Conservation (phyloP, 2,888 invertebrate species). For the Tiphia femorata region DNA sequence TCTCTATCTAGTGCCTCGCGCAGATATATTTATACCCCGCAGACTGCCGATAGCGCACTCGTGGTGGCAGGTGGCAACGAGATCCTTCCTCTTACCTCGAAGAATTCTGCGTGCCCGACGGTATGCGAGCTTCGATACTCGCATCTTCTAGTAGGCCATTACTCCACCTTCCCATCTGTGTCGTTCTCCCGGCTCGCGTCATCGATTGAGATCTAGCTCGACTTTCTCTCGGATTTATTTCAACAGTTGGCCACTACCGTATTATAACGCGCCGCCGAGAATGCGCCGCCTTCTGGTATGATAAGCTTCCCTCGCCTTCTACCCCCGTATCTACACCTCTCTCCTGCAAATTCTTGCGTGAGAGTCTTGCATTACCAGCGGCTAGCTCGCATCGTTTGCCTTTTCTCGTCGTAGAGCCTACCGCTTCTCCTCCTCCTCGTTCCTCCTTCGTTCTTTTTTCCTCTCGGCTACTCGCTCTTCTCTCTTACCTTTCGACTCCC, state of each 20-base stretch:
- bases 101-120: constrained; percentile 29
- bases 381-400: constrained; percentile 19
- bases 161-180: too few relatives aligned
- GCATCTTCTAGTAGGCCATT: constrained; percentile 12
- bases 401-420: not conserved
- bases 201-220: too few relatives aligned
- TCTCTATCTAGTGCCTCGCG: too few relatives aligned
- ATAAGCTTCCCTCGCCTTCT: too few relatives aligned
- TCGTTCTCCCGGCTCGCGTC: too few relatives aligned
- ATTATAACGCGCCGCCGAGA: too few relatives aligned
- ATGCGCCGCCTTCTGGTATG: too few relatives aligned
- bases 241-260: too few relatives aligned
- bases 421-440: not conserved
- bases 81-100: constrained; percentile 34
- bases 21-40: constrained; percentile 60
- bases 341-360: constrained; percentile 18
- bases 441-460: not conserved
- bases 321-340: too few relatives aligned
- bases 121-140: constrained; percentile 38
- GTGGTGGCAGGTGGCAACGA: too few relatives aligned
- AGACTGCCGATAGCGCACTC: constrained; percentile 42
- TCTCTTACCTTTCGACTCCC: not conserved
- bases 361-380: constrained; percentile 20
- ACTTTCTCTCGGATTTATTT: too few relatives aligned
- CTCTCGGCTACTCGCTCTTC: not conserved